Base-by-base conservation (phyloP, 2,888 invertebrate species). In the Agrotis clavis region DNA sequence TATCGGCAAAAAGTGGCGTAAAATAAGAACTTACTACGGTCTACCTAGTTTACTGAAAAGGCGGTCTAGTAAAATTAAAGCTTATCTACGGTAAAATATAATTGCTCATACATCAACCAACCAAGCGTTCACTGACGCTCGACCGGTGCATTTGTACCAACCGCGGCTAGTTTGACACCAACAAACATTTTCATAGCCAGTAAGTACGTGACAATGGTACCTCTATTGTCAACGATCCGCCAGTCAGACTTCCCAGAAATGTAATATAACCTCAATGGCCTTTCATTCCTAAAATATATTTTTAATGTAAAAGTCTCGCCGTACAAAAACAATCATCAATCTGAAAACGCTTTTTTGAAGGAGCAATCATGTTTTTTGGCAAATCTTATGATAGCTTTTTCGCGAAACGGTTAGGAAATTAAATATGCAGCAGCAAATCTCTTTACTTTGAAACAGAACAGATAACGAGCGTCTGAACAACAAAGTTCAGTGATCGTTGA, bases 71-170 rank as follows among this genome's bases (percentile, higher is more conserved):
- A 71, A 85, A 80, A 77, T 82, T 80, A 64, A 74, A 84, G 70
- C 70, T 78, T 75, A 75, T 79, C 74, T 84, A 72, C 78, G 77
- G 75, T 82, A 77, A 86, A 84, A 75, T 78, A 76, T 85, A 87
- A 86, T 82, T 86, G 79, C 64, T 69, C 84, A 79, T 85, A 83
- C 82, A 75, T 83, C 87, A 83, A 64, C 75, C 84, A 86, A 67
- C 80, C 71, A 75, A 83, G 63, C 86, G 80, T 86, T 78, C 51
- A 74, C 57, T 69, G 67, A 71, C 85, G 79, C 77, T 79, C 69
- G 74, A 78, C 70, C 73, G 74, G 62, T 72, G 68, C 63, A 77
- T 74, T 84, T 75, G 65, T 71, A 74, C 56, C 50, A 69, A 59
- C 72, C 79, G 71, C 60, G 74, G 72, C 18, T 70, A 62, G 69